Percentiles rank a stretch among this genome's conserved stretches.
phyloP scores from a whole-genome alignment of 2,888 invertebrate species.

The Lamellibrachia columna region DNA sequence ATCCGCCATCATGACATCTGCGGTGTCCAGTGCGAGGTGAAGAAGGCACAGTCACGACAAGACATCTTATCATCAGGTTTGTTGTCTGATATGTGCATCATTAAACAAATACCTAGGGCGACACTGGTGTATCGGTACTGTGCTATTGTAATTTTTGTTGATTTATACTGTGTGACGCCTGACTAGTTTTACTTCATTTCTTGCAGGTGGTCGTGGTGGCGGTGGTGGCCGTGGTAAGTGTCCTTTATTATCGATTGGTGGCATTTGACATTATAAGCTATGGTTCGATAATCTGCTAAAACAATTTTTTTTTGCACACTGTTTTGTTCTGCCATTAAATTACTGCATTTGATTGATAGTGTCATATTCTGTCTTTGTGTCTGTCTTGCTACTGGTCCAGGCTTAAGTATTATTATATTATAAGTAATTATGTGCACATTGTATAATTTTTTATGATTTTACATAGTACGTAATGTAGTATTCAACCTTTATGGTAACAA shows the following conservation, averaged over 20 bases:
- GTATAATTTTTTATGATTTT: too few species aligned
- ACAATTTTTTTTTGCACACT: too few species aligned
- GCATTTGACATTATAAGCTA: too few species aligned
- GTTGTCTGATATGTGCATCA: background rate
- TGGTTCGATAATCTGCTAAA: too few species aligned
- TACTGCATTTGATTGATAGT: too few species aligned
- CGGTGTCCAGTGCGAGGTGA: slow-evolving; percentile 87
- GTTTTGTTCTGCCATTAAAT: too few species aligned
- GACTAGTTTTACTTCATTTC: slow-evolving; percentile 40
- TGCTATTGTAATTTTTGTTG: background rate
- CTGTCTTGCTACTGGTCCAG: too few species aligned
- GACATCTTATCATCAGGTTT: slow-evolving; percentile 71
- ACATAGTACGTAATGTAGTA: too few species aligned
- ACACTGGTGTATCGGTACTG: background rate
- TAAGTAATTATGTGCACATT: too few species aligned
- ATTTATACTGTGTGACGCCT: background rate
- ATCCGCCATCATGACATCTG: slow-evolving; percentile 69
- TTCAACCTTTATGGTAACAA: too few species aligned
- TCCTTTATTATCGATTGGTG: background rate
- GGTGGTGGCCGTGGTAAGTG: slow-evolving; percentile 20
- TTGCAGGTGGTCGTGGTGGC: slow-evolving; percentile 66
- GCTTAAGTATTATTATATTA: too few species aligned
- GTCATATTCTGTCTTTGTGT: too few species aligned
- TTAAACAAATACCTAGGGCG: background rate
- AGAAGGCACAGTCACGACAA: slow-evolving; percentile 88